These are phyloP conservation scores for Rhopilema esculentum DNA, from an alignment of 30 jellyfish, hydroid and myxozoan species.

Conservation along the genomic window DNA sequence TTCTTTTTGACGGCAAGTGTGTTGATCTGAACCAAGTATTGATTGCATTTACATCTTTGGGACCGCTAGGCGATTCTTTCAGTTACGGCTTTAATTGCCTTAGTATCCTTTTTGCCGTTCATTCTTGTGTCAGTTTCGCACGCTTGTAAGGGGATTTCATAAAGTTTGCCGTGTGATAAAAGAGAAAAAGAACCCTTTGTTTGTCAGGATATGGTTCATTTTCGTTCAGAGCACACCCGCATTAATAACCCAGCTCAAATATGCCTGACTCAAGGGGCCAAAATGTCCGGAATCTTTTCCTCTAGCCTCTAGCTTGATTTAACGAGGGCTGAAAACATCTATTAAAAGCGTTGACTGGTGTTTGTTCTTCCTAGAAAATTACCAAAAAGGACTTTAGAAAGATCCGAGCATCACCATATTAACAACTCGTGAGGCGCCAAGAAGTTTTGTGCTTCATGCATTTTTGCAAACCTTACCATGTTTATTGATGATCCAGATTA, in stretches of 20 bases:
- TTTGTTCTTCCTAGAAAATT: no score
- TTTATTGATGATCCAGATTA: no score
- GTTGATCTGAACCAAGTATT: background rate
- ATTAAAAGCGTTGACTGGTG: no score
- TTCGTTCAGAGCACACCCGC: background rate
- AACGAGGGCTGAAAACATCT: background rate
- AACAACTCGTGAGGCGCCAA: no score
- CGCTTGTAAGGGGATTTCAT: no score
- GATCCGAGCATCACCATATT: no score
- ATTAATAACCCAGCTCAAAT: background rate
- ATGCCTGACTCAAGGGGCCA: background rate
- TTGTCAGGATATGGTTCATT: background rate
- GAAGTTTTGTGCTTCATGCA: no score
- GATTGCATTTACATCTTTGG: background rate
- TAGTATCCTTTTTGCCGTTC: background rate
- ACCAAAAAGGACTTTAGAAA: no score
- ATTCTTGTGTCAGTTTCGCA: background rate
- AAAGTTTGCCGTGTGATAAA: background rate
- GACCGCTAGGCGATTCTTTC: background rate
- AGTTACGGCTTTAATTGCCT: background rate
- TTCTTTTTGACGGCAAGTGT: background rate
- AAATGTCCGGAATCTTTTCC: background rate
- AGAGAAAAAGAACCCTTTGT: background rate
- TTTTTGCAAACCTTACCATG: no score
- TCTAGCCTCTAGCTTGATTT: background rate